Evolutionary conservation across 1,140 invertebrate genomes (phyloP), one percentile per base, ranked within the genome.

Genomic region (Drosophila micromelanica): DNA sequence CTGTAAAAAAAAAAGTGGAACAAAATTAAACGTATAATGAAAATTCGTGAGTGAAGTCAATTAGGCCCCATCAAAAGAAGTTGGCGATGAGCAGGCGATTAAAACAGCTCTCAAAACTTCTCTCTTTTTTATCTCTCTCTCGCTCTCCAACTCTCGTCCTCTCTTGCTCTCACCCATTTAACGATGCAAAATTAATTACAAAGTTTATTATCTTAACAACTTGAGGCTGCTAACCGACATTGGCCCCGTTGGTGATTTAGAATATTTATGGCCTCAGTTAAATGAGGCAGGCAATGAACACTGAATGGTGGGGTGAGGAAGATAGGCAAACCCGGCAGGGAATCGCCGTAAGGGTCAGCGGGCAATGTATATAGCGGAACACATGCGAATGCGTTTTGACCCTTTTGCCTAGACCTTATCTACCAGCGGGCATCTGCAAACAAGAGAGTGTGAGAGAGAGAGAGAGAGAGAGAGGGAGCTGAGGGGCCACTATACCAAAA

Each of bases 141-240:
- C 7, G 7, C 4, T 27, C 27, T 27, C 27, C 5, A 5, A 5
- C 23, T 43, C n/a, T 17, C 27, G 1, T 27, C 1, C 52, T 12
- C 15, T 56, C 17, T 38, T 65, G 43, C 32, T 37, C 82, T 46
- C 70, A 49, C 23, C 12, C 82, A 76, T 63, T 80, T 77, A 89
- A 89, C 79, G 84, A 89, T 89, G 84, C 79, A 84, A 89, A 89
- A 89, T 89, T 89, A 89, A 89, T 89, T 89, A 89, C 84, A 77
- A 89, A 89, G 56, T 89, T 89, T 89, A 89, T 89, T 89, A 89
- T 89, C 84, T 89, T 72, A 85, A 85, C 81, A 85, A 85, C 82
- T 82, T 67, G 68, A 67, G 63, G 54, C 75, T 67, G 74, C 60
- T 61, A 55, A 32, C 77, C 38, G 55, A 57, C 55, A 57, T 57